Percentiles rank a stretch among this genome's conserved stretches.
Evolutionary conservation across 2,113 vertebrate genomes (phyloP).

Genomic region (Gallinago undulata): DNA sequence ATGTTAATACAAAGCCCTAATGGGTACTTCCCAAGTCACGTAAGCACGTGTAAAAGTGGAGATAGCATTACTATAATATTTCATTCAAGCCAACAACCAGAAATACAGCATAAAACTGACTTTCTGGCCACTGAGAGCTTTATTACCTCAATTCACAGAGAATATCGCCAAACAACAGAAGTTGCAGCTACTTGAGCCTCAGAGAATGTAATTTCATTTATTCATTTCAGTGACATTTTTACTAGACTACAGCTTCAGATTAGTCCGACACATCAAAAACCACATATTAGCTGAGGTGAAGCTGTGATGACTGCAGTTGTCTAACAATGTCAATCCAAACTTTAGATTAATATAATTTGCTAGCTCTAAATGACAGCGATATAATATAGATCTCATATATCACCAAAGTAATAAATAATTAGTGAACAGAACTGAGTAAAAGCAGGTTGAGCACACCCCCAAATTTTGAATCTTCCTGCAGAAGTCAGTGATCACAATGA

Average conservation of each 20-base stretch:
- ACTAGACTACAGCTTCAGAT: slow-evolving; percentile 23
- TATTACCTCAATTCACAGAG: neutral
- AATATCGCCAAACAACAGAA: neutral
- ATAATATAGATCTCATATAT: neutral
- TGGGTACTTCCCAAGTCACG: neutral
- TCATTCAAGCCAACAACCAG: neutral
- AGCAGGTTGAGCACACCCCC: slow-evolving; percentile 42
- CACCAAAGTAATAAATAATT: slow-evolving; percentile 63
- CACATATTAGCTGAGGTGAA: slow-evolving; percentile 25
- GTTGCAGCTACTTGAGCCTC: neutral
- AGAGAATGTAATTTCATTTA: slow-evolving; percentile 5
- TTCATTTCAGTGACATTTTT: slow-evolving; percentile 20
- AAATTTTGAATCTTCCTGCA: slow-evolving; percentile 41
- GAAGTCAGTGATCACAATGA: slow-evolving; percentile 39
- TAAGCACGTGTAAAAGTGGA: neutral
- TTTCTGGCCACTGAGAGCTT: neutral
- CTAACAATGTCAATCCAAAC: slow-evolving; percentile 17
- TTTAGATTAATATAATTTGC: slow-evolving; percentile 53
- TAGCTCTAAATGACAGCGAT: slow-evolving; percentile 42
- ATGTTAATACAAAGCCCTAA: neutral
- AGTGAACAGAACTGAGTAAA: slow-evolving; percentile 52
- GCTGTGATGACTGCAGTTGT: slow-evolving; percentile 31
- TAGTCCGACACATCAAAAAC: slow-evolving; percentile 39
- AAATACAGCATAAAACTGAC: neutral
- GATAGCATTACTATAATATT: neutral